Percentiles rank a stretch among this genome's conserved stretches.
Conservation (phyloP, 2,113 vertebrate genomes). For the Miniopterus natalensis region DNA sequence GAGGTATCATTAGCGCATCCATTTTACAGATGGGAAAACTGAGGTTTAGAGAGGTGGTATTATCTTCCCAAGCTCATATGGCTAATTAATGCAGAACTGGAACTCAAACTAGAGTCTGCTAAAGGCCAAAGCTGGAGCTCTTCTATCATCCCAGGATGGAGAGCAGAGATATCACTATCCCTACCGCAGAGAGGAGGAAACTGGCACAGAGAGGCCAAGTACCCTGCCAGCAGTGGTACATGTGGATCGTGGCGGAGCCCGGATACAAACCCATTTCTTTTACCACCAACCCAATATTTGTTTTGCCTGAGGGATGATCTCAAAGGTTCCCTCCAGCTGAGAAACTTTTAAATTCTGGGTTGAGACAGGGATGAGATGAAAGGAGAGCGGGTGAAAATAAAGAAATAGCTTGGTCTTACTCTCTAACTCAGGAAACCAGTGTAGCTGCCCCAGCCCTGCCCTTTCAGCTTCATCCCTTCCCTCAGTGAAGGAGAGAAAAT, state of each 20-base stretch:
- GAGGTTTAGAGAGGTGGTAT: not conserved
- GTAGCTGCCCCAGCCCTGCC: not conserved
- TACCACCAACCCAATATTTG: not conserved
- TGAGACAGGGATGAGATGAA: not conserved
- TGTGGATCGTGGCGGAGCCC: not conserved
- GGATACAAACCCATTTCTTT: not conserved
- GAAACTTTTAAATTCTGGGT: not conserved
- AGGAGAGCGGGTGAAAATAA: not conserved
- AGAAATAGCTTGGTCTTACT: not conserved
- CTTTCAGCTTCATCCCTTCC: not conserved
- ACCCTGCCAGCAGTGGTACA: not conserved
- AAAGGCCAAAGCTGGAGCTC: not conserved
- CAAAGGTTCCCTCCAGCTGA: not conserved
- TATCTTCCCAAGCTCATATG: not conserved
- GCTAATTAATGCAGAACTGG: not conserved
- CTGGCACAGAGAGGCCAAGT: not conserved
- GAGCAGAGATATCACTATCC: not conserved
- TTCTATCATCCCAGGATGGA: not conserved
- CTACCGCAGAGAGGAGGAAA: not conserved
- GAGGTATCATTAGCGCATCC: not conserved
- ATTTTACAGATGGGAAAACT: conserved; percentile 5
- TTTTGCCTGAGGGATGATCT: not conserved
- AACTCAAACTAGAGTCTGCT: not conserved
- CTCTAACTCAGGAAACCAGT: not conserved
- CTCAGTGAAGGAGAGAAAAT: not conserved